phyloP scores from a whole-genome alignment of 1,140 invertebrate genomes.

The Neodiprion virginianus region DNA sequence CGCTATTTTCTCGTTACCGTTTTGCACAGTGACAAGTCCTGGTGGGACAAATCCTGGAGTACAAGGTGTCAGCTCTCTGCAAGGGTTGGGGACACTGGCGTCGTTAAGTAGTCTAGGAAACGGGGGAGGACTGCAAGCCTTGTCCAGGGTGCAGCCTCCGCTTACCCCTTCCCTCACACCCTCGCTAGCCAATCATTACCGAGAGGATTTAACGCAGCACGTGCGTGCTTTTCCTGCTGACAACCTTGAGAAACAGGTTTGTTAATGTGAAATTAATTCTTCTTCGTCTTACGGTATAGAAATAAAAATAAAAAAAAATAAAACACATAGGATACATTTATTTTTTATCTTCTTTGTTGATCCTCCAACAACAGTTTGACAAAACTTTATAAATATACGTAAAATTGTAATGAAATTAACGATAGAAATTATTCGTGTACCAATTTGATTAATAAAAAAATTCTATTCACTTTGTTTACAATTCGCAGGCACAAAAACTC shows the following conservation, averaged over 20 bases:
- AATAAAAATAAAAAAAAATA: not conserved
- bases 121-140: slow-evolving; percentile 58
- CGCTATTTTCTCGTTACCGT: slow-evolving; percentile 18
- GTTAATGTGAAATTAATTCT: slow-evolving; percentile 14
- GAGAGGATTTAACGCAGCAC: slow-evolving; percentile 89
- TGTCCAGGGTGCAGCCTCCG: slow-evolving; percentile 59
- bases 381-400: not conserved
- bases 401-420: too few relatives aligned
- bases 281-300: not conserved
- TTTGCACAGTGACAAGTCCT: slow-evolving; percentile 58
- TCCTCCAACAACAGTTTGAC: not conserved
- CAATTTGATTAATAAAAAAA: not conserved
- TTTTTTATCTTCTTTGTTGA: not conserved
- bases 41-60: slow-evolving; percentile 53
- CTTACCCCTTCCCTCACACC: slow-evolving; percentile 79
- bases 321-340: not conserved
- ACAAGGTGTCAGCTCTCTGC: slow-evolving; percentile 63
- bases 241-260: slow-evolving; percentile 90
- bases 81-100: slow-evolving; percentile 59
- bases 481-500: slow-evolving; percentile 79
- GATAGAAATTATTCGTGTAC: not conserved
- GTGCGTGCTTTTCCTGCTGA: slow-evolving; percentile 93
- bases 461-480: not conserved
- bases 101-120: slow-evolving; percentile 61
- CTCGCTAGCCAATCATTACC: slow-evolving; percentile 89